phyloP scores from a whole-genome alignment of 1,140 invertebrate species.

The Caenorhabditis elegans region WBcel235 BX284605.5:7293501-7294000 shows the following conservation, averaged over 20 bases:
- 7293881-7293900: no score
- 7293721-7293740: background rate
- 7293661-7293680: slow-evolving; percentile 28
- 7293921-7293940: slow-evolving; percentile 9
- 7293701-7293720: background rate
- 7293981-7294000: slow-evolving; percentile 20
- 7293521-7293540: background rate
- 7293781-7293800: slow-evolving; percentile 18
- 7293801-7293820: background rate
- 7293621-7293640: background rate
- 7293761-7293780: slow-evolving; percentile 35
- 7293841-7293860: background rate
- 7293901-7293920: background rate
- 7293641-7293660: slow-evolving; percentile 11
- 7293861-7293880: slow-evolving; percentile 2
- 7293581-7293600: background rate
- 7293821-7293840: background rate
- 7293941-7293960: background rate
- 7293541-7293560: background rate
- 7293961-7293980: slow-evolving; percentile 17
- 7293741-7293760: slow-evolving; percentile 34
- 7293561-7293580: background rate
- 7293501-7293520: background rate
- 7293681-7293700: background rate
- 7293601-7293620: background rate